Base-by-base conservation (phyloP, 2,888 invertebrate genomes). In the Hylaea fasciaria region DNA sequence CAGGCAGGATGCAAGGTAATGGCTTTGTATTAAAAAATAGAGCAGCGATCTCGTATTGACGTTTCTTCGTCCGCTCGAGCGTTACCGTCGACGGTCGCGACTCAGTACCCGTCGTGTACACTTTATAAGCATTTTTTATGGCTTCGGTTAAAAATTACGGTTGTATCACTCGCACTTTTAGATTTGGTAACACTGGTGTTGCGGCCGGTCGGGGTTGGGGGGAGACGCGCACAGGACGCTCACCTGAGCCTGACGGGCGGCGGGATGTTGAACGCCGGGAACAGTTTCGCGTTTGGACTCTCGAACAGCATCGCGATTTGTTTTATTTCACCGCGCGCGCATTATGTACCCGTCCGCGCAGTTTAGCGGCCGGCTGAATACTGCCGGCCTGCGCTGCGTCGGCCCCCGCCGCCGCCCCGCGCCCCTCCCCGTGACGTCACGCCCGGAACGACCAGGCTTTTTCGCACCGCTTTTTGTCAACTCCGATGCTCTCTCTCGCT, bases 231-330 rank as follows among this genome's bases (percentile, higher is more conserved):
- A 14, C 46, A 13, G 53, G 48, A 53, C 57, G 69, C 89, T 89
- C 85, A 93, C 93, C 93, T 93, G 83, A 93, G 87, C 83, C 93
- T 85, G 65, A 95, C 93, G 72, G 95, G 95, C 83, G 95, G 95
- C 78, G 95, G 95, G 83, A 95, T 94, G 87, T 94, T 94, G 88
- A 95, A 95, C 76, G 92, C 91, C 76, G 95, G 94, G 86, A 93
- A 94, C 85, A 94, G 93, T 89, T 95, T 93, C 87, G 95, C 95
- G 81, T 94, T 94, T 81, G 95, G 95, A 93, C 94, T 95, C 89
- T 95, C 95, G 87, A 95, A 95, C 87, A 95, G 91, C 95, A 95
- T 95, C 85, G 87, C 86, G 86, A 81, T 77, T 82, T 80, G 82
- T 82, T 81, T 80, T 85, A 61, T 85, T 88, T 87, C 86, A 89